Evolutionary conservation across 2,888 invertebrate species (phyloP), one percentile per base, ranked within the genome.

Genomic region (Noctua janthina): DNA sequence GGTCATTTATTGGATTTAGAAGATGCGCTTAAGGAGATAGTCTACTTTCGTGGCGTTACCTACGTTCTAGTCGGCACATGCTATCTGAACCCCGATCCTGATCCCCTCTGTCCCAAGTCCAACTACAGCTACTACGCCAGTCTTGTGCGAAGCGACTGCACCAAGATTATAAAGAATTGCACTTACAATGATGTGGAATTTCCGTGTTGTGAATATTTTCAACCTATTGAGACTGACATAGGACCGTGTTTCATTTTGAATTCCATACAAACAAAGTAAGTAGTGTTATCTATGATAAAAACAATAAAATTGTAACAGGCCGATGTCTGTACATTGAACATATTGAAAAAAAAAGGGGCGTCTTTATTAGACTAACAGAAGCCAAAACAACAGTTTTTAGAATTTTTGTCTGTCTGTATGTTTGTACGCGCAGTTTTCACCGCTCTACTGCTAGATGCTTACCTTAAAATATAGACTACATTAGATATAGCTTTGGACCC

Each of bases 1-100:
- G 97, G 97, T 5, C 98, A 98, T 86, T 97, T 98, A 84, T 97
- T 97, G 79, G 98, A 98, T 82, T 92, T 98, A 49, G 98, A 98
- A 91, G 98, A 98, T 90, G 97, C 98, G 0, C 94, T 98, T 0
- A 97, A 97, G 90, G 98, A 98, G 91, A 97, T 98, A 64, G 97
- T 97, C 0, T 98, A 97, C 92, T 98, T 98, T 91, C 97, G 97
- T 8, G 98, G 98, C 1, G 94, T 97, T 6, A 97, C 97, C n/a
- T 98, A 98, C 92, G 97, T 97, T 85, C 97, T 98, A 0, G 93
- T 98, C 0, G 97, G 97, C 85, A 96, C 97, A 43, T 98, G 98
- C 90, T 97, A 97, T 23, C 94, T 95, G 1, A 93, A 95, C 4
- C 90, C 92, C 11, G 93, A 97, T 8, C 94, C 96, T 0, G 97